phyloP scores from a whole-genome alignment of 2,797 vertebrate species.

The Okamejei kenojei region DNA sequence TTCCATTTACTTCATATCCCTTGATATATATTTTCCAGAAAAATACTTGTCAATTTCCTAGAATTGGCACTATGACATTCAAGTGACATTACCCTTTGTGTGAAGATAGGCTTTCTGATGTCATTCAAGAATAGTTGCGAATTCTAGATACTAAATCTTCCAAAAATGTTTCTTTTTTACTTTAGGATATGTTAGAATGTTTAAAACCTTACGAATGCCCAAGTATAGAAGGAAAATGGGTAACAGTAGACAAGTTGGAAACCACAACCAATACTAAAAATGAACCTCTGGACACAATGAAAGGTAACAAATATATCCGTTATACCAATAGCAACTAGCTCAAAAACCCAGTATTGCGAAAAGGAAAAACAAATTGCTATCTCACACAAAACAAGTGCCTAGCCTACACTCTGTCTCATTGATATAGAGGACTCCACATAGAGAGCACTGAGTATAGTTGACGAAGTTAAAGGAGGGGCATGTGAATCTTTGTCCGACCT shows the following conservation, averaged over 20 bases:
- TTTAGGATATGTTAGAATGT: slow-evolving; percentile 66
- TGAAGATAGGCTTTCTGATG: not conserved
- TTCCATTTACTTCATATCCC: no score
- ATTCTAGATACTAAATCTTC: not conserved
- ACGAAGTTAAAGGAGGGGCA: no score
- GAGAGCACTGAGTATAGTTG: no score
- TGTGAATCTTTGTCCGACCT: no score
- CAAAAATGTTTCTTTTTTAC: not conserved
- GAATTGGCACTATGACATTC: not conserved
- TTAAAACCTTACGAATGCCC: slow-evolving; percentile 56
- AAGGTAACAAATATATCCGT: not conserved
- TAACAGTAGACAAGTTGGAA: not conserved
- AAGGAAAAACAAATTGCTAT: not conserved
- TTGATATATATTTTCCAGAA: not conserved
- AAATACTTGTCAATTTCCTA: not conserved
- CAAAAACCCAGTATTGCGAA: not conserved
- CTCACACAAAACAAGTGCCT: no score
- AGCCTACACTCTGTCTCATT: no score
- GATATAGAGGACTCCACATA: no score
- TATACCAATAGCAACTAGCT: no score
- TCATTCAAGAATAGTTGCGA: not conserved
- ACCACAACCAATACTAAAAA: not conserved
- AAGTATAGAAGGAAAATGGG: slow-evolving; percentile 48
- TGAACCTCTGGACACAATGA: not conserved
- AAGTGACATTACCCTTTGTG: not conserved